Conservation (phyloP, 2,888 invertebrate genomes). For the Latrodectus elegans region DNA sequence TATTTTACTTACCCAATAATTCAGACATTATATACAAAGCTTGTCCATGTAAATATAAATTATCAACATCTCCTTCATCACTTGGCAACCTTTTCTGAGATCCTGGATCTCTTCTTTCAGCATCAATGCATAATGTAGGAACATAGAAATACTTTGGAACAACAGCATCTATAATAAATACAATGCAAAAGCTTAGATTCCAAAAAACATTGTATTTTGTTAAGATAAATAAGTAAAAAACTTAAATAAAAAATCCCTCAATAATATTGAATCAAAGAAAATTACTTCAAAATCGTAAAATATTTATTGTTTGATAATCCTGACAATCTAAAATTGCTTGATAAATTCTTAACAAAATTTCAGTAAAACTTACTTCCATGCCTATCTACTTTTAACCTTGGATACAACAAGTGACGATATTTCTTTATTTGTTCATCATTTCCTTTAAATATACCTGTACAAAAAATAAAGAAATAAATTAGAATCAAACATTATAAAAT, state of each 20-base stretch:
- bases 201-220: background rate
- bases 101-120: conserved; percentile 83
- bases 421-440: conserved; percentile 92
- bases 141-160: conserved; percentile 95
- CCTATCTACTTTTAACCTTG: conserved; percentile 79
- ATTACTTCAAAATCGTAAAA: background rate
- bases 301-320: background rate
- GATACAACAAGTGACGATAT: conserved; percentile 85
- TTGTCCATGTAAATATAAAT: conserved; percentile 94
- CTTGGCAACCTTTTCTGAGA: conserved; percentile 81
- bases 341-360: background rate
- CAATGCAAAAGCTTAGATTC: background rate
- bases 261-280: background rate
- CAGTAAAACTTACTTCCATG: conserved; percentile 81
- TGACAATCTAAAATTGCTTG: background rate
- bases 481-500: too few species aligned
- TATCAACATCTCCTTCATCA: conserved; percentile 77
- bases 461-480: background rate
- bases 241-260: background rate
- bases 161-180: conserved; percentile 82
- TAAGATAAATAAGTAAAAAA: background rate
- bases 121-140: conserved; percentile 83
- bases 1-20: conserved; percentile 80
- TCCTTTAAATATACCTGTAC: conserved; percentile 76
- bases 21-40: conserved; percentile 95